phyloP scores from a whole-genome alignment of 1,140 invertebrate species.

The Temnothorax longispinosus region DNA sequence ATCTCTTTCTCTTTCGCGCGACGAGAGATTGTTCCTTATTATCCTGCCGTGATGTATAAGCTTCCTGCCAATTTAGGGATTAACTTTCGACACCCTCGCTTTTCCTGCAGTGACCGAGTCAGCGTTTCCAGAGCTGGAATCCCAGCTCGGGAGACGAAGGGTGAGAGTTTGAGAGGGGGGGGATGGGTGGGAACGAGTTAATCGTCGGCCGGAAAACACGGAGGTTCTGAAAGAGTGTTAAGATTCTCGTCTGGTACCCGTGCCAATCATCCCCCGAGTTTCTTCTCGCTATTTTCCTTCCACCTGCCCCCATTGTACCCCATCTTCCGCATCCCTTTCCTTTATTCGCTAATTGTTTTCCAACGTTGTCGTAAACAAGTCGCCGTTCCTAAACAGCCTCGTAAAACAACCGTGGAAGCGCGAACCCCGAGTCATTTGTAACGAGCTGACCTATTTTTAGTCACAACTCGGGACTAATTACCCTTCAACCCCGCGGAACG shows the following conservation, averaged over 20 bases:
- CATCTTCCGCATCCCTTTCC: not conserved
- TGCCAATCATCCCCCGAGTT: conserved; percentile 27
- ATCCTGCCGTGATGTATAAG: conserved; percentile 4
- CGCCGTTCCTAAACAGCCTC: conserved; percentile 45
- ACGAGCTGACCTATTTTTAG: conserved; percentile 50
- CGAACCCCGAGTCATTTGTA: conserved; percentile 23
- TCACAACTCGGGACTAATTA: conserved; percentile 53
- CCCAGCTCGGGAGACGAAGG: not conserved
- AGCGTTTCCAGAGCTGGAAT: conserved; percentile 61
- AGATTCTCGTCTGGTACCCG: conserved; percentile 40
- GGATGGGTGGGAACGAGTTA: conserved; percentile 65
- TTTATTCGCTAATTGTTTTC: conserved; percentile 57
- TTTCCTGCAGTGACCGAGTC: conserved; percentile 50
- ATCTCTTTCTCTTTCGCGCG: not conserved
- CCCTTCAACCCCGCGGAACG: conserved; percentile 9
- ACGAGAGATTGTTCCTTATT: conserved; percentile 54
- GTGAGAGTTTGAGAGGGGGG: conserved; percentile 45
- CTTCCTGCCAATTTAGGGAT: conserved; percentile 63
- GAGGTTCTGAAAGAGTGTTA: conserved; percentile 57
- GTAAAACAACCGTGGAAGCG: conserved; percentile 45
- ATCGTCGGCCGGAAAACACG: conserved; percentile 67
- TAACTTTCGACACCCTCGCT: conserved; percentile 59
- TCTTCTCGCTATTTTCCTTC: not conserved
- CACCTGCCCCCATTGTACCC: not conserved
- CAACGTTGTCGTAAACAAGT: conserved; percentile 57